Percentiles rank a stretch among this genome's conserved stretches.
Evolutionary conservation across 1,140 invertebrate genomes (phyloP).

Genomic region (Philaenus spumarius): DNA sequence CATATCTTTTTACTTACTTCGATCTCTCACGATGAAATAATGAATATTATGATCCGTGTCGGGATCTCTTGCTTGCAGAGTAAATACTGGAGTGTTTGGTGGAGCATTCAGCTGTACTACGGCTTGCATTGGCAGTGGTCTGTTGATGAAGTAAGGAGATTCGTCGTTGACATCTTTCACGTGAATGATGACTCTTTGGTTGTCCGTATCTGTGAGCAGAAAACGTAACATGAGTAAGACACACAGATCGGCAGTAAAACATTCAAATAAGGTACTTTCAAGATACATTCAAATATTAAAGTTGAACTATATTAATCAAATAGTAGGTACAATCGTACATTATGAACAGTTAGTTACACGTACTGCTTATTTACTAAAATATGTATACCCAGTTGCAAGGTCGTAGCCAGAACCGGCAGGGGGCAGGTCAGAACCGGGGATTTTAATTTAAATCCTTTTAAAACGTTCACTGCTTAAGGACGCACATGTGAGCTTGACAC

Average conservation of each 20-base stretch:
- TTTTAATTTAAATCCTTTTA: too few relatives aligned
- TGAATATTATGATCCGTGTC: constrained; percentile 94
- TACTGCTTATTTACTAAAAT: too few relatives aligned
- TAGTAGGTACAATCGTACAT: too few relatives aligned
- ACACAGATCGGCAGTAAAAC: background rate
- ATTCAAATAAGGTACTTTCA: too few relatives aligned
- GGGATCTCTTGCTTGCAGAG: constrained; percentile 88
- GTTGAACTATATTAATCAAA: too few relatives aligned
- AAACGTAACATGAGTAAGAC: background rate
- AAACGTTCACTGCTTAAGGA: too few relatives aligned
- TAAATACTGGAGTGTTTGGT: constrained; percentile 92
- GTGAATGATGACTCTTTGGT: constrained; percentile 90
- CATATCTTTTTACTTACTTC: constrained; percentile 63
- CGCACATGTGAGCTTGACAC: too few relatives aligned
- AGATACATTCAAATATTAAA: too few relatives aligned
- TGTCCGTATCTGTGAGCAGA: constrained; percentile 76
- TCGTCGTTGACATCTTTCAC: constrained; percentile 96
- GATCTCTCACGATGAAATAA: constrained; percentile 88
- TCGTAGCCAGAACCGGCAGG: too few relatives aligned
- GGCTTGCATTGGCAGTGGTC: constrained; percentile 91
- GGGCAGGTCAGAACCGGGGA: too few relatives aligned
- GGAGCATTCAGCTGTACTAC: constrained; percentile 91
- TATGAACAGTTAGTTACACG: too few relatives aligned
- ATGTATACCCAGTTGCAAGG: too few relatives aligned
- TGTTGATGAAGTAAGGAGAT: constrained; percentile 91